These are phyloP conservation scores for Harlomillsia oculata DNA, from an alignment of 1,140 invertebrate genomes.

Conservation along the genomic window DNA sequence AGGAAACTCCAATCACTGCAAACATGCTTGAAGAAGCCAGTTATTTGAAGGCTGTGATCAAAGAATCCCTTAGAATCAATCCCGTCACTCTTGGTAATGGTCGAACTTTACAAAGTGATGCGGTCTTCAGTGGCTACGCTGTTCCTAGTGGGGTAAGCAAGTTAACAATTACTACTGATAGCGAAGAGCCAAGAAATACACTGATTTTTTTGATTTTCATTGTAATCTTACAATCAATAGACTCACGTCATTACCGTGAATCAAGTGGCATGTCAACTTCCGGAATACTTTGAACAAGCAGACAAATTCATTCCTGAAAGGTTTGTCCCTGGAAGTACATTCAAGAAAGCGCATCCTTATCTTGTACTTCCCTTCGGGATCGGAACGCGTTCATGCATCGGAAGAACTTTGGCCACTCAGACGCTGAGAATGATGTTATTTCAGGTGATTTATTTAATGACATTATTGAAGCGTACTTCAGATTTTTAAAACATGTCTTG, in stretches of 20 bases:
- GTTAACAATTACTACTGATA: not conserved
- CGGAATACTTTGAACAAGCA: conserved; percentile 59
- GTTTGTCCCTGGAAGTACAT: conserved; percentile 51
- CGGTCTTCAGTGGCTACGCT: conserved; percentile 66
- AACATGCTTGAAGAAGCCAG: conserved; percentile 50
- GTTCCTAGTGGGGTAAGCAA: conserved; percentile 70
- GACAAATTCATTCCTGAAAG: conserved; percentile 63
- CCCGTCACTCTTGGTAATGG: conserved; percentile 72
- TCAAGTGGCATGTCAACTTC: conserved; percentile 60
- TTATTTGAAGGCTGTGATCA: conserved; percentile 68
- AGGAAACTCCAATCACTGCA: conserved; percentile 47
- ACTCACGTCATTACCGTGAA: conserved; percentile 81
- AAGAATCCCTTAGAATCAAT: conserved; percentile 73
- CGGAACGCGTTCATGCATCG: conserved; percentile 76
- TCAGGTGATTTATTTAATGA: conserved; percentile 47
- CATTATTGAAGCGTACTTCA: not conserved
- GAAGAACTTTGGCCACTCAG: conserved; percentile 76
- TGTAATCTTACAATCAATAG: conserved; percentile 43
- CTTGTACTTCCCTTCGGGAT: conserved; percentile 78
- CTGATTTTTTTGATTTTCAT: not conserved
- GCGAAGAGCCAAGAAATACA: not conserved
- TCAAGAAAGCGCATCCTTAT: conserved; percentile 59
- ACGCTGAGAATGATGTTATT: conserved; percentile 69
- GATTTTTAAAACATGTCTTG: not conserved
- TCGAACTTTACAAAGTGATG: conserved; percentile 62